Base-by-base conservation (phyloP, 2,888 invertebrate genomes). In the Himalopsyche japonica region DNA sequence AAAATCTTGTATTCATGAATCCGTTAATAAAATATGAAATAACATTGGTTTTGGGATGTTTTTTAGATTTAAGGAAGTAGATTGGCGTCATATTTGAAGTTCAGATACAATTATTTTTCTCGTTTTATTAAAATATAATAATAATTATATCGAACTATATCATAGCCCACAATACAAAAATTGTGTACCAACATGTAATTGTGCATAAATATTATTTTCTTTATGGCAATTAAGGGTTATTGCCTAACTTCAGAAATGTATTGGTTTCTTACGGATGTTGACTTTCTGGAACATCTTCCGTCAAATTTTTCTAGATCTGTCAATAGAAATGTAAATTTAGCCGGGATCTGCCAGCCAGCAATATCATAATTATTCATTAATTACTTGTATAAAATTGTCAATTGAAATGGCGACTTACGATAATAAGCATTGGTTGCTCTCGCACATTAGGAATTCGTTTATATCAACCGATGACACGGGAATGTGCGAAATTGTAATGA, bases 391-490 rank as follows among this genome's bases (percentile, higher is more conserved):
- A 81, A 24, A 24, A 20, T 7, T 32, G 83, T 8, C 10, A 6
- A 37, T 85, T 15, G 87, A 76, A 76, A 98, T 98, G 98, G 98
- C 98, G 88, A 95, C 98, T 87, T 98, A 98, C 90, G 98, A 98
- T 90, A 97, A 98, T 91, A 96, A 95, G 90, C 96, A 96, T 88
- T 98, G 98, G 96, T 93, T 99, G 79, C 93, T 98, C 81, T 96
- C 97, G 85, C 97, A 98, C 91, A 97, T 98, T 87, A 93, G 97
- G 84, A 98, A 98, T 90, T 98, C 98, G 12, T 99, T 98, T 91
- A 97, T 98, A 89, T 97, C 97, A 32, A 97, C 98, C 30, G 98
- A 99, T 92, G 98, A 98, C 91, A 98, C 98, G 88, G 97, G 98
- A 84, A 95, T 98, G 93, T 98, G 98, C 90, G 98, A 98, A 90